Percentiles rank a stretch among this genome's conserved stretches.
These are phyloP conservation scores for Ciona savignyi DNA, from an alignment of 23 tunicate genomes.

Conservation along the genomic window DNA sequence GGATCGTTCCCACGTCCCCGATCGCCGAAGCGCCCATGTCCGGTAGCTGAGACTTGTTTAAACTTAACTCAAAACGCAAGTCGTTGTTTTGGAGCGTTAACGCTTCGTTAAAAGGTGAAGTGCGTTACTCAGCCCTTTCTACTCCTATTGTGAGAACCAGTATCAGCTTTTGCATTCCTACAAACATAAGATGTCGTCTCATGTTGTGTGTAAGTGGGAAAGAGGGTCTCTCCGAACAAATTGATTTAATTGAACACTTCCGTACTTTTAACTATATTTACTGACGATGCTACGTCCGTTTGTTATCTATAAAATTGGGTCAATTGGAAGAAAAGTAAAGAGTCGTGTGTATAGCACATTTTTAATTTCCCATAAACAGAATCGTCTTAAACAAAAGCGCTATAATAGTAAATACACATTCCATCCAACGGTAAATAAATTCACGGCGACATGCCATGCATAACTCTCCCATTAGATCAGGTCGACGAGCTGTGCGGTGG, in stretches of 20 bases:
- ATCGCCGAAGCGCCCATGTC: neutral
- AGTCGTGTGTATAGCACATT: too few relatives aligned
- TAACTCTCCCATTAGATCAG: too few relatives aligned
- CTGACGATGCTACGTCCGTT: neutral
- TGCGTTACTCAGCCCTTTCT: neutral
- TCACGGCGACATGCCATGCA: too few relatives aligned
- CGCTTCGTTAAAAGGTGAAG: neutral
- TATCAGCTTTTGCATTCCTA: neutral
- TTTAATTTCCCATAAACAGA: too few relatives aligned
- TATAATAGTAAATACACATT: too few relatives aligned
- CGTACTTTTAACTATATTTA: too few relatives aligned
- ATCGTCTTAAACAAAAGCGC: too few relatives aligned
- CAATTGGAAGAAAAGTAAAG: too few relatives aligned
- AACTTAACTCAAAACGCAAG: neutral
- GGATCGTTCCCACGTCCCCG: neutral
- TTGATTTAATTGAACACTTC: neutral
- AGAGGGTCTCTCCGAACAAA: neutral
- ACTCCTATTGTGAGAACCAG: neutral
- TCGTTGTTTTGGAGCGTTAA: neutral
- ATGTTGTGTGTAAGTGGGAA: neutral
- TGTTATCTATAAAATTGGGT: neutral
- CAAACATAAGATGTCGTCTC: too few relatives aligned
- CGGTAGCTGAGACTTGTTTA: neutral
- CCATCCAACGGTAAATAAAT: too few relatives aligned
- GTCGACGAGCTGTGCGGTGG: too few relatives aligned